A percentile compares a stretch with the other conserved stretches of the same genome.
phyloP scores from a whole-genome alignment of 2,113 vertebrate species.

The Oxyruncus cristatus region DNA sequence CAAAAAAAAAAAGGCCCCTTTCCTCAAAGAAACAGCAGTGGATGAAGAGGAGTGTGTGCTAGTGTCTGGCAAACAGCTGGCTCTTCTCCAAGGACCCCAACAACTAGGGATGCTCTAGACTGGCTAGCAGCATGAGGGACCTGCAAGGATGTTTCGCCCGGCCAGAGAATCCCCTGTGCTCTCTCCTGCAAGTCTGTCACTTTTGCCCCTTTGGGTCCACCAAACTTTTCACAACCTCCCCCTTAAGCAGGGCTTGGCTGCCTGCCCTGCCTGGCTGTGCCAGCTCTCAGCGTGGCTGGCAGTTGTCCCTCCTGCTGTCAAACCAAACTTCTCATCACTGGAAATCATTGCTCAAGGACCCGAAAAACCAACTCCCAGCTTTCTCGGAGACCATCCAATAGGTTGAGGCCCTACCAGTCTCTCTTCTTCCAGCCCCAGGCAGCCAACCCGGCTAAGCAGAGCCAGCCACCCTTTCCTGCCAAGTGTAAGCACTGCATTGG shows the following conservation, averaged over 20 bases:
- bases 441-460: not conserved
- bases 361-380: rapidly evolving
- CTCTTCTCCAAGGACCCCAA: not conserved
- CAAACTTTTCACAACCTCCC: not conserved
- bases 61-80: not conserved
- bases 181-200: not conserved
- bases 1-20: not conserved
- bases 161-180: not conserved
- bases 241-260: not conserved
- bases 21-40: not conserved
- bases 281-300: rapidly evolving
- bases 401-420: not conserved
- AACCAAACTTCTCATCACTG: not conserved
- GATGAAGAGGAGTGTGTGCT: not conserved
- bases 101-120: not conserved
- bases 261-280: rapidly evolving
- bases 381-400: not conserved
- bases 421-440: not conserved
- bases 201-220: not conserved
- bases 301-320: not conserved
- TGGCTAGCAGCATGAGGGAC: rapidly evolving
- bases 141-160: not conserved
- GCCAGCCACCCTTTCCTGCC: not conserved
- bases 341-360: not conserved
- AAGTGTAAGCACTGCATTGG: rapidly evolving